Evolutionary conservation across 2,113 vertebrate species (phyloP).

Genomic region (Clarias batrachus): DNA sequence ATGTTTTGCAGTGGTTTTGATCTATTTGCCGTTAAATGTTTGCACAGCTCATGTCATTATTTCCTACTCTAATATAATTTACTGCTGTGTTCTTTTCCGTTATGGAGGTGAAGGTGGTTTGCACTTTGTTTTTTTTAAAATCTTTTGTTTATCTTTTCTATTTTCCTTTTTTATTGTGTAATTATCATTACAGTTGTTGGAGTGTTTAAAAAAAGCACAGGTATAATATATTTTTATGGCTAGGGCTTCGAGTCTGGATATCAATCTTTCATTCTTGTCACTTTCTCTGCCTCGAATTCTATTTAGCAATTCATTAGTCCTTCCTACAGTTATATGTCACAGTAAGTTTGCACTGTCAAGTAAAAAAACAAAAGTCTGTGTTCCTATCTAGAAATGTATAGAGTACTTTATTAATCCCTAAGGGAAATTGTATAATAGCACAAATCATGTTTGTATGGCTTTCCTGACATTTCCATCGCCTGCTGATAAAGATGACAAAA

Average conservation of each 20-base stretch:
- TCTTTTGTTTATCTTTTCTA: background rate
- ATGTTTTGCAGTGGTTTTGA: slow-evolving; percentile 21
- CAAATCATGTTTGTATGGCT: background rate
- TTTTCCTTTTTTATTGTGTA: background rate
- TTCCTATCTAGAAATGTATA: background rate
- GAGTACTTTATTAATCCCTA: too few relatives aligned
- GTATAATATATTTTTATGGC: background rate
- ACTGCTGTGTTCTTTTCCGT: background rate
- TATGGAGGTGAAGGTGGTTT: background rate
- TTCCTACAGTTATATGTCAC: background rate
- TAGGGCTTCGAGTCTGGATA: background rate
- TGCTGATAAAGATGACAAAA: background rate
- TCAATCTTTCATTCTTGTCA: background rate
- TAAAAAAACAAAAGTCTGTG: too few relatives aligned
- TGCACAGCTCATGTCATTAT: background rate
- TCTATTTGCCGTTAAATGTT: background rate
- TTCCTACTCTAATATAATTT: background rate
- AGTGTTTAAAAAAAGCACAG: background rate
- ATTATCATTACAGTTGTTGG: background rate
- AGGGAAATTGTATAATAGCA: background rate
- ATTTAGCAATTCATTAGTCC: background rate
- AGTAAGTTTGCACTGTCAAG: background rate
- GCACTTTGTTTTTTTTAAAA: background rate
- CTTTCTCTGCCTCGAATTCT: background rate
- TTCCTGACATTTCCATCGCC: background rate